These are phyloP conservation scores for Leucophora obtusa DNA, from an alignment of 2,888 invertebrate species.

Conservation along the genomic window DNA sequence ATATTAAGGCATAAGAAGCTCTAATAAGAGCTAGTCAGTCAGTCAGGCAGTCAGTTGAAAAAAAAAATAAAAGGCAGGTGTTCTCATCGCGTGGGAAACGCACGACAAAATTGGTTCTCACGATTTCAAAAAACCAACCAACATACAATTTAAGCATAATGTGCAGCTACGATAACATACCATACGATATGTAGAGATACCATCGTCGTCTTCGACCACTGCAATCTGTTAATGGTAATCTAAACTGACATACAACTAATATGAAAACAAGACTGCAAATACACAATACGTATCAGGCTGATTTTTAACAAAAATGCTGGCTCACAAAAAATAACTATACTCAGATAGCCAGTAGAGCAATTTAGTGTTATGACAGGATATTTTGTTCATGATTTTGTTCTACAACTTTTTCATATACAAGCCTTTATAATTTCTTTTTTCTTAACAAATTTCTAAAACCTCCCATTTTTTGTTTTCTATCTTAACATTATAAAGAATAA, in stretches of 20 bases:
- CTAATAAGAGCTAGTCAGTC: conserved; percentile 46
- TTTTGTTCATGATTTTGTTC: conserved; percentile 1
- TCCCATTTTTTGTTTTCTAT: neutral
- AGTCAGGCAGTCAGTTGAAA: neutral
- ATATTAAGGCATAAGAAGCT: conserved; percentile 30
- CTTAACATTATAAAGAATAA: neutral
- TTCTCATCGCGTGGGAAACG: conserved; percentile 79
- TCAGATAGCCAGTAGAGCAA: neutral
- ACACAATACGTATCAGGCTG: conserved; percentile 14
- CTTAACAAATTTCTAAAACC: conserved; percentile 11
- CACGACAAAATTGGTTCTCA: conserved; percentile 79
- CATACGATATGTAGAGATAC: conserved; percentile 30
- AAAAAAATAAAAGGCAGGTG: conserved; percentile 75
- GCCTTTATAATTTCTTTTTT: conserved; percentile 19
- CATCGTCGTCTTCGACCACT: conserved; percentile 5
- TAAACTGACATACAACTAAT: conserved; percentile 52
- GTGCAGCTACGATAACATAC: conserved; percentile 33
- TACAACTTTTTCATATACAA: conserved; percentile 15
- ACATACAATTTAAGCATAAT: conserved; percentile 42
- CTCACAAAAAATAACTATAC: conserved; percentile 14
- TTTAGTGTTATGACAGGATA: conserved; percentile 40
- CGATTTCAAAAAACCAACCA: conserved; percentile 76
- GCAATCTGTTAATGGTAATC: conserved; percentile 58
- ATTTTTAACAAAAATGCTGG: conserved; percentile 15
- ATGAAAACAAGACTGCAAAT: conserved; percentile 26